Evolutionary conservation across 2,888 invertebrate species (phyloP).

Genomic region (Nephrotoma flavescens): DNA sequence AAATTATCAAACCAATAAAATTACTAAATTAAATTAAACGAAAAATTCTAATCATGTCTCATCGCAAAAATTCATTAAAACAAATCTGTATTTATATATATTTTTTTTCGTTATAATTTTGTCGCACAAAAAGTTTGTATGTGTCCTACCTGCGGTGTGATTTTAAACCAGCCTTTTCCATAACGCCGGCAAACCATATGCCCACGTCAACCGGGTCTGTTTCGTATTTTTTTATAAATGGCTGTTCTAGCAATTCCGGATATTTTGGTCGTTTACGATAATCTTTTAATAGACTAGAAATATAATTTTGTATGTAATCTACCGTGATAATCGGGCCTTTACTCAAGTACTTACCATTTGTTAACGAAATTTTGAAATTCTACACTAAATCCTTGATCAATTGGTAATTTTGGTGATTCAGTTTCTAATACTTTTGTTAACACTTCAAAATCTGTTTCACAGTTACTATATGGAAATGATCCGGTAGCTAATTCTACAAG

Average conservation of each 20-base stretch:
- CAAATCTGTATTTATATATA: not conserved
- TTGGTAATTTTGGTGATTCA: conserved; percentile 74
- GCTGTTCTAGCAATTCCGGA: conserved; percentile 72
- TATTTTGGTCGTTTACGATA: conserved; percentile 89
- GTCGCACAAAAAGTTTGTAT: not conserved
- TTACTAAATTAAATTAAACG: not conserved
- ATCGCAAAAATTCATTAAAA: not conserved
- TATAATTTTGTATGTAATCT: not conserved
- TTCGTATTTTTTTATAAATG: conserved; percentile 73
- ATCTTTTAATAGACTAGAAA: conserved; percentile 78
- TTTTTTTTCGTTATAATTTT: not conserved
- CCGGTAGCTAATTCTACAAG: conserved; percentile 94
- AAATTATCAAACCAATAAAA: not conserved
- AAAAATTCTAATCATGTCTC: not conserved
- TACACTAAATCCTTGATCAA: conserved; percentile 57
- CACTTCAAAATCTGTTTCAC: conserved; percentile 96
- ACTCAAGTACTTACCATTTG: conserved; percentile 54
- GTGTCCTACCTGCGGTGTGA: conserved; percentile 27
- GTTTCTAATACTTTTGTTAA: conserved; percentile 81
- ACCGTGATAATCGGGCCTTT: not conserved
- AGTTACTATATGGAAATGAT: conserved; percentile 85
- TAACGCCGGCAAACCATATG: conserved; percentile 64
- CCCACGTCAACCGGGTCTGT: conserved; percentile 55
- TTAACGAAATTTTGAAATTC: conserved; percentile 85
- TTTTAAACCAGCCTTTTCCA: conserved; percentile 34